phyloP scores from a whole-genome alignment of 2,113 vertebrate genomes.

The Empidonax traillii region DNA sequence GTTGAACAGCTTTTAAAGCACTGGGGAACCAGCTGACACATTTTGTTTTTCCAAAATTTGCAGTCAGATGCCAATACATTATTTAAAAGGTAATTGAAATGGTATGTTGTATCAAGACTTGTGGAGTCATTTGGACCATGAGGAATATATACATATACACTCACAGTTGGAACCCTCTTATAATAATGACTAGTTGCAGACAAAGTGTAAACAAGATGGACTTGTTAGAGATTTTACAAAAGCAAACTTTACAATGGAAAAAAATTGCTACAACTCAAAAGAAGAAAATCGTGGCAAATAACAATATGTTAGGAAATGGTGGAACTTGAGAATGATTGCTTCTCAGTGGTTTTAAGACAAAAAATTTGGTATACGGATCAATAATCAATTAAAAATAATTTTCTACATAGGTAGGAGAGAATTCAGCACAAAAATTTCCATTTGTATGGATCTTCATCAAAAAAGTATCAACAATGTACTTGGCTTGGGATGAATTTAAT shows the following conservation, averaged over 20 bases:
- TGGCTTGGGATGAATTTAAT: neutral
- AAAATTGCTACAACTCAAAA: neutral
- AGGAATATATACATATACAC: neutral
- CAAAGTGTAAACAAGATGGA: neutral
- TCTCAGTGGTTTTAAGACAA: neutral
- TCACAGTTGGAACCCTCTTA: neutral
- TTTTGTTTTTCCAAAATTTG: constrained; percentile 43
- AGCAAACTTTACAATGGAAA: neutral
- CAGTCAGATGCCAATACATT: constrained; percentile 9
- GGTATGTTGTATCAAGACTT: neutral
- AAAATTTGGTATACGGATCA: neutral
- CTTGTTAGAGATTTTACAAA: neutral
- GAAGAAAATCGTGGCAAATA: neutral
- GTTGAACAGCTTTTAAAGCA: constrained; percentile 17
- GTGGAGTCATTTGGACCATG: neutral
- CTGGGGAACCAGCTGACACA: neutral
- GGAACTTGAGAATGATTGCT: neutral
- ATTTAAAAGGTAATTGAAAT: constrained; percentile 5
- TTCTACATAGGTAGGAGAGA: neutral
- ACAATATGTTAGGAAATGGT: neutral
- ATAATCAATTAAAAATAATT: neutral
- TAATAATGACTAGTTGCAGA: neutral
- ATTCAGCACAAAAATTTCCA: neutral
- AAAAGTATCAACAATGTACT: neutral
- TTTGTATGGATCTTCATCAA: neutral